Base-by-base conservation (phyloP, 2,797 vertebrate species). In the Urocyon cinereoargenteus region DNA sequence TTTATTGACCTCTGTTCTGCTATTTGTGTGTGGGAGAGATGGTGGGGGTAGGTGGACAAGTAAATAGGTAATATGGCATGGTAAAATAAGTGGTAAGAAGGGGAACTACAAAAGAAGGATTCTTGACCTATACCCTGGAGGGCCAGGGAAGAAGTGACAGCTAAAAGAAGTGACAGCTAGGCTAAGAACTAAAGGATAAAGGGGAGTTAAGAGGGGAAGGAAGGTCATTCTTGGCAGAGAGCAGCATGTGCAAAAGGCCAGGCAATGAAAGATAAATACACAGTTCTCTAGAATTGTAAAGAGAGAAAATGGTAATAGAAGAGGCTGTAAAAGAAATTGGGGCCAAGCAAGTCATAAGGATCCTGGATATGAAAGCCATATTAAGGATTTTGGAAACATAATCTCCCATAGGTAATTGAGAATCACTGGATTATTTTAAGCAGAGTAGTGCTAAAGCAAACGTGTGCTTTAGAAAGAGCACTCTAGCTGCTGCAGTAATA, bases 151-250 rank as follows among this genome's bases (percentile, higher is more conserved):
- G 34, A 83, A 91, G 14, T 51, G 57, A 57, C n/a, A 64, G n/a
- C 55, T 94, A 40, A 90, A 92, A 95, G 34, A 92, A 68, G 36
- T 64, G 57, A 85, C 31, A 88, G 83, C 36, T 28, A 83, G 55
- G 55, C 7, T 86, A 82, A 92, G 40, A 86, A 34, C 5, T 77
- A 61, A 96, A 82, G 49, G 86, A 77, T 53, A 95, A 59, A 70
- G 89, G 93, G 55, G 36, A 94, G 68, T 93, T 90, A 88, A 88
- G 79, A 66, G 31, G 28, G 51, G 86, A 79, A 97, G 75, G 61
- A 83, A 87, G n/a, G n/a, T 70, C 55, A 49, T 87, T 95, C 66
- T 89, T 57, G n/a, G 92, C 57, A 91, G 82, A 90, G 6, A 36
- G 18, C 12, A 49, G 66, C 51, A 31, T 59, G 62, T 55, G 45